A percentile compares a stretch with the other conserved stretches of the same genome.
These are phyloP conservation scores for Meles meles DNA, from an alignment of 2,113 vertebrate genomes.

Conservation along the genomic window DNA sequence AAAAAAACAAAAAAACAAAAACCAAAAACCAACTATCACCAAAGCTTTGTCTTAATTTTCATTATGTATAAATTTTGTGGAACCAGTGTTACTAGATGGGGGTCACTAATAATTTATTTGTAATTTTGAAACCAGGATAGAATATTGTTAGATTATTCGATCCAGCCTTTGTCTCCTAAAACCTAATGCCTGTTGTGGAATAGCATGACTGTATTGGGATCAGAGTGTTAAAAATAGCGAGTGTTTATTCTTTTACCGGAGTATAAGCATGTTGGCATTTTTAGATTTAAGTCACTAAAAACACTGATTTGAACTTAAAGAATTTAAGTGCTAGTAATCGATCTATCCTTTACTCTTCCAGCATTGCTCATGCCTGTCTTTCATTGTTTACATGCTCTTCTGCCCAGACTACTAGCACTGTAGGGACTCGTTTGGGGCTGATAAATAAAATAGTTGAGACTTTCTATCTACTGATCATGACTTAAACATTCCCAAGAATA, in stretches of 20 bases:
- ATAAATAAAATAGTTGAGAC: neutral
- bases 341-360: neutral
- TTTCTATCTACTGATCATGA: neutral
- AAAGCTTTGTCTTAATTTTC: slow-evolving; percentile 7
- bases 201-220: neutral
- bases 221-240: neutral
- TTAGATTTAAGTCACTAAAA: slow-evolving; percentile 17
- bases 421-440: neutral
- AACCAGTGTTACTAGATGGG: neutral
- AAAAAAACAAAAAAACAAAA: neutral
- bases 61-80: neutral
- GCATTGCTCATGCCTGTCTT: neutral
- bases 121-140: neutral
- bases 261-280: slow-evolving; percentile 26
- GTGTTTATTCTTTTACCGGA: neutral
- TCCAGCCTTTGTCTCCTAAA: neutral
- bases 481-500: slow-evolving; percentile 74
- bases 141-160: neutral
- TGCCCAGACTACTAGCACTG: neutral
- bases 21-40: neutral
- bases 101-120: neutral
- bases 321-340: neutral
- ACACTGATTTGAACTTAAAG: neutral
- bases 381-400: slow-evolving; percentile 55
- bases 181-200: neutral